Conservation (phyloP, 2,797 vertebrate genomes). For the Sebastes itinus region DNA sequence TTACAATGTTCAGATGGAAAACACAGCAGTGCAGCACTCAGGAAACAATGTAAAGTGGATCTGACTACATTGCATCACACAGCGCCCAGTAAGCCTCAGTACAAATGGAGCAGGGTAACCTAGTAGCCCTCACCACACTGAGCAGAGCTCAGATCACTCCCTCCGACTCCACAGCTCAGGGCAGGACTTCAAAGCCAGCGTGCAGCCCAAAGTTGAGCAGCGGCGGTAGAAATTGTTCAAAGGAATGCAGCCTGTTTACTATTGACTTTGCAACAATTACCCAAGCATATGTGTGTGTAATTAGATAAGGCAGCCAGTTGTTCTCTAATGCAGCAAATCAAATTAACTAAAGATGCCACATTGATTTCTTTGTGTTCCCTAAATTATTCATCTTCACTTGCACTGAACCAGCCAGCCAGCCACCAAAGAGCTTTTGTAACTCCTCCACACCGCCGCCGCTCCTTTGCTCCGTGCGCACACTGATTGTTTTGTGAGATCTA, state of each 20-base stretch:
- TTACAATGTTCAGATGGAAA: conserved; percentile 6
- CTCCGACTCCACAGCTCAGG: conserved; percentile 38
- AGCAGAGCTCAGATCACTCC: conserved; percentile 35
- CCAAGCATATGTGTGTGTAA: conserved; percentile 80
- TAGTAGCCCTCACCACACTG: conserved; percentile 19
- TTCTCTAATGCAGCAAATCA: conserved; percentile 83
- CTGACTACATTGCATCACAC: conserved; percentile 41
- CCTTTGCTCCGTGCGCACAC: conserved; percentile 30
- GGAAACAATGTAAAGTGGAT: conserved; percentile 30
- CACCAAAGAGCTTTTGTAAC: conserved; percentile 66
- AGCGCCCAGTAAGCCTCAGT: conserved; percentile 1
- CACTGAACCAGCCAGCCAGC: conserved; percentile 70
- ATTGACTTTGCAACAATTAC: conserved; percentile 80
- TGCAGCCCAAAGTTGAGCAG: conserved; percentile 56
- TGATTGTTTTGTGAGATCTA: conserved; percentile 55
- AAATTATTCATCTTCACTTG: conserved; percentile 83
- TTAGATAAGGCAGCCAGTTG: conserved; percentile 83
- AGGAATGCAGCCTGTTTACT: conserved; percentile 75
- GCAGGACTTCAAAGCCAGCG: conserved; percentile 54
- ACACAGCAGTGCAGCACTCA: conserved; percentile 2
- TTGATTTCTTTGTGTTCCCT: conserved; percentile 82
- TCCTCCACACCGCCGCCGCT: conserved; percentile 42
- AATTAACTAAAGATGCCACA: conserved; percentile 84
- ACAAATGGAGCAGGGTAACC: conserved; percentile 47
- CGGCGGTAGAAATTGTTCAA: conserved; percentile 61